A percentile compares a stretch with the other conserved stretches of the same genome.
Conservation (phyloP, 2,888 invertebrate genomes). For the Epirrhoe tristata region DNA sequence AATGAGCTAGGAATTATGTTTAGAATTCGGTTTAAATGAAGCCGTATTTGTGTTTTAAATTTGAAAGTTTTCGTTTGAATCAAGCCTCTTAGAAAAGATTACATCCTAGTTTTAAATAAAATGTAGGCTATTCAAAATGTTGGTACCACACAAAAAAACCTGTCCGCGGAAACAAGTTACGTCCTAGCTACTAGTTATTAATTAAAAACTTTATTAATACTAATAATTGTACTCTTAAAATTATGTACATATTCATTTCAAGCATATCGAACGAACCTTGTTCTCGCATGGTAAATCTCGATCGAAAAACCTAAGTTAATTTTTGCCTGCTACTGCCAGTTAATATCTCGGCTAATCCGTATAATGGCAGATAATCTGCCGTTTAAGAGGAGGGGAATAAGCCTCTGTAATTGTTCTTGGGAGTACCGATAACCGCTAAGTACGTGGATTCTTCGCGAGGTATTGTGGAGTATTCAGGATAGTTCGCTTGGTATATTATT, state of each 20-base stretch:
- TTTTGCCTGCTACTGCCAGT: constrained; percentile 20
- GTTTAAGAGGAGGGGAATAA: constrained; percentile 34
- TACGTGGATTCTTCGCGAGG: constrained; percentile 18
- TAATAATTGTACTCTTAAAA: background rate
- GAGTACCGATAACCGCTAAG: constrained; percentile 34
- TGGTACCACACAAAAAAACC: too few relatives aligned
- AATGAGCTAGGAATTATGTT: too few relatives aligned
- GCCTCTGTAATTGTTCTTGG: constrained; percentile 35
- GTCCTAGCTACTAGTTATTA: too few relatives aligned
- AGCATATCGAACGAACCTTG: background rate
- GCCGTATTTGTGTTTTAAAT: too few relatives aligned
- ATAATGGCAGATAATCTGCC: constrained; percentile 44
- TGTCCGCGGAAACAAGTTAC: too few relatives aligned
- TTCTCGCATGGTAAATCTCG: constrained; percentile 3
- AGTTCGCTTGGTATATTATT: background rate
- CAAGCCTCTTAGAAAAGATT: too few relatives aligned
- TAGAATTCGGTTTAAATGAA: too few relatives aligned
- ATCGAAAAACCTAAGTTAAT: constrained; percentile 27
- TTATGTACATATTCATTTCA: background rate
- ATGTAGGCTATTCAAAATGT: too few relatives aligned
- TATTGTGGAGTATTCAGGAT: background rate
- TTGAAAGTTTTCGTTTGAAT: too few relatives aligned
- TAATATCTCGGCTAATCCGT: constrained; percentile 42
- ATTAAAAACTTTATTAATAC: too few relatives aligned
- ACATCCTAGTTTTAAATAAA: too few relatives aligned